Base-by-base conservation (phyloP, 2,797 vertebrate species). In the Acanthurus tractus region DNA sequence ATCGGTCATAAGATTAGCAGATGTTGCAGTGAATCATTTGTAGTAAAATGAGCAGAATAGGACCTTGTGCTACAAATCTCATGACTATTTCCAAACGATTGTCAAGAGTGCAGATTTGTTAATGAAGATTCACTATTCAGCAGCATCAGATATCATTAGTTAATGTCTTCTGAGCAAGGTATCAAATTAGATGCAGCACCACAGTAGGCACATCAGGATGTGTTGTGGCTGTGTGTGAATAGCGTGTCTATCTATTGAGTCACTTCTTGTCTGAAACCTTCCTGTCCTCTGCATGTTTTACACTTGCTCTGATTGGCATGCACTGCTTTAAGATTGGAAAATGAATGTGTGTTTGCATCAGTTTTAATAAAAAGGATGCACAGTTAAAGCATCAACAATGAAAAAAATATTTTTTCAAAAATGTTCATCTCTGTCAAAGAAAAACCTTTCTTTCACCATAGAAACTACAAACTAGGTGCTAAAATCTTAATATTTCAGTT, bases 11-110 rank as follows among this genome's bases (percentile, higher is more conserved):
- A 83, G 74, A 78, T 23, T n/a, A 49, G 54, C 52, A 62, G 23
- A 44, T 29, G 34, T 74, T 67, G 10, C 45, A 40, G 63, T 56
- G 49, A 71, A 63, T 86, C 63, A 50, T 62, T 79, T 38, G 22
- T 62, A 34, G 29, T 53, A 46, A 84, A 70, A 83, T 76, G 82
- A 54, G 50, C 59, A 54, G 34, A 54, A 55, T 52, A n/a, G 53
- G 23, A 45, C 18, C 64, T 55, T 71, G 54, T 65, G 74, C 46
- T 78, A 22, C 20, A 36, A 48, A 70, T 62, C 74, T 70, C 49
- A 57, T 76, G 76, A 80, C 68, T 34, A 11, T 71, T 78, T 85
- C 52, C 71, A 70, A 64, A 76, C 13, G 6, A 34, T 38, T 81
- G 70, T 72, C 48, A 54, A 59, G 18, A 70, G 52, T 56, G 53